Percentiles rank a stretch among this genome's conserved stretches.
Conservation (phyloP, 2,888 invertebrate species). For the Griposia aprilina region DNA sequence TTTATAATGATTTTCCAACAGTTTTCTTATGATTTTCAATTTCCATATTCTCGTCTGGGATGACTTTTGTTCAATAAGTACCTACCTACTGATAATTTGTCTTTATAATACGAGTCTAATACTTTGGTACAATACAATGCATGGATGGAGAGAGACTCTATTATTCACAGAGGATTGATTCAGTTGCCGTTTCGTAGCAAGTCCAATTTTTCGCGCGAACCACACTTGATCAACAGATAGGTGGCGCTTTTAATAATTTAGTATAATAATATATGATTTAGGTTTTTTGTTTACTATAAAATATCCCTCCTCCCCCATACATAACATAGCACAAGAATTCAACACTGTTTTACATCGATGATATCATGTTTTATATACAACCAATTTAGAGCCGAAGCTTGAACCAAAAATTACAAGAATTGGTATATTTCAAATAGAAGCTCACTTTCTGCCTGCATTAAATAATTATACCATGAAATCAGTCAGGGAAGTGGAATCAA, state of each 20-base stretch:
- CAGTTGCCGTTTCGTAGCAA: not conserved
- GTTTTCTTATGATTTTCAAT: not conserved
- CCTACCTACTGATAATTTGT: not conserved
- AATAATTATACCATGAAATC: not conserved
- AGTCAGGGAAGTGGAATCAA: not conserved
- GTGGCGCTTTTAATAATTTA: not conserved
- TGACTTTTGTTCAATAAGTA: not conserved
- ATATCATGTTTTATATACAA: not conserved
- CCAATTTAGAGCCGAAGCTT: not conserved
- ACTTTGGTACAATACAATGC: not conserved
- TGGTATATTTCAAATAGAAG: not conserved
- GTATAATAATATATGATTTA: too few species aligned
- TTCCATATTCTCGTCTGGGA: not conserved
- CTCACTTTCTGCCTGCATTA: not conserved
- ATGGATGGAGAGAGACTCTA: too few species aligned
- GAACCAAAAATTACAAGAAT: not conserved
- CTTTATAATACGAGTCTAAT: not conserved
- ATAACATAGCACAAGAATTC: not conserved
- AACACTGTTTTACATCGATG: not conserved
- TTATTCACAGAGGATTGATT: not conserved
- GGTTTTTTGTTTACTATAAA: too few species aligned
- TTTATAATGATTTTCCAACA: not conserved
- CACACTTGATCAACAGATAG: not conserved
- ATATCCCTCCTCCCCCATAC: too few species aligned
- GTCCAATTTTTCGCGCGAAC: not conserved